These are phyloP conservation scores for Eulithis testata DNA, from an alignment of 2,888 invertebrate genomes.

Conservation along the genomic window DNA sequence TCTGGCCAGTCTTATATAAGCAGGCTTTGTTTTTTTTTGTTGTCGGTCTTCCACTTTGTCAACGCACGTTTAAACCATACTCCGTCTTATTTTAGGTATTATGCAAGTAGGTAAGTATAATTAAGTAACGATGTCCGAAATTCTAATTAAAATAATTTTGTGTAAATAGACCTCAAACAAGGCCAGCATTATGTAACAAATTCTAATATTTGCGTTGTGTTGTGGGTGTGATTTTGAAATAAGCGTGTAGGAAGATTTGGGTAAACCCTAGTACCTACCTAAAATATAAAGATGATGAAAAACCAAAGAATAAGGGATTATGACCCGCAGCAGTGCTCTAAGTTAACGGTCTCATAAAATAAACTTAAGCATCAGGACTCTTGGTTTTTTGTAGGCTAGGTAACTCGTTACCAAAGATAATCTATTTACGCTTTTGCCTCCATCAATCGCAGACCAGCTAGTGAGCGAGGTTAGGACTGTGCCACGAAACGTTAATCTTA, in stretches of 20 bases:
- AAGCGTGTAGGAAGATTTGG: too few species aligned
- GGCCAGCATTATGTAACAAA: conserved; percentile 6
- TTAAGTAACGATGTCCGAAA: background rate
- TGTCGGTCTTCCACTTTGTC: background rate
- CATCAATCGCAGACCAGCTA: background rate
- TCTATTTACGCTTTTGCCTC: background rate
- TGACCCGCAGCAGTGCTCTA: too few species aligned
- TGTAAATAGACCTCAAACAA: conserved; percentile 15
- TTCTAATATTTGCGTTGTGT: conserved; percentile 10
- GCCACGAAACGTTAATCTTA: conserved; percentile 17
- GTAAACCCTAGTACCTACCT: too few species aligned
- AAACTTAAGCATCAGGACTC: too few species aligned
- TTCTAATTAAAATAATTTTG: conserved; percentile 24
- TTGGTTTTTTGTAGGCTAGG: too few species aligned
- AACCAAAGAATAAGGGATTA: too few species aligned
- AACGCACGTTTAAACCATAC: background rate
- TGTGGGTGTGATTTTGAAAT: background rate
- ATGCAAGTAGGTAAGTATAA: background rate
- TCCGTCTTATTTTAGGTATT: background rate
- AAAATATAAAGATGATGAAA: too few species aligned
- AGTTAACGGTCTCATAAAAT: too few species aligned
- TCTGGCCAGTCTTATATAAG: background rate
- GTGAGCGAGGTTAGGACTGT: background rate
- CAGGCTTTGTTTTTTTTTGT: background rate
- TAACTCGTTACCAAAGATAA: conserved; percentile 3